A percentile compares a stretch with the other conserved stretches of the same genome.
Evolutionary conservation across 1,140 invertebrate genomes (phyloP).

Genomic region (Pinna nobilis): DNA sequence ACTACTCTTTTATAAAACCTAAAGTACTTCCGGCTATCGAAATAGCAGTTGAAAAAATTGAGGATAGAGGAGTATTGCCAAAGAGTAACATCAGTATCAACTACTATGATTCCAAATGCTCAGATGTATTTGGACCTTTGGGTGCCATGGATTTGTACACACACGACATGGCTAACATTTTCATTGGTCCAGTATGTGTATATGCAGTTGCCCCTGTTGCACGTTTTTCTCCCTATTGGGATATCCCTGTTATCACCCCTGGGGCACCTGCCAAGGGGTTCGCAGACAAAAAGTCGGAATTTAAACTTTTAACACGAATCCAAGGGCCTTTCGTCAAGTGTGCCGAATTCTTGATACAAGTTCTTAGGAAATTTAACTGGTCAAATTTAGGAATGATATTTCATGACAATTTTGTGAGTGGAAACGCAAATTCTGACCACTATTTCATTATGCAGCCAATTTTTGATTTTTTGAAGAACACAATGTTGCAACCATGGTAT

Average conservation of each 20-base stretch:
- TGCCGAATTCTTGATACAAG: conserved; percentile 81
- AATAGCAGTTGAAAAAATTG: conserved; percentile 52
- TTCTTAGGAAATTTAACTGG: conserved; percentile 85
- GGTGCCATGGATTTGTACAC: conserved; percentile 66
- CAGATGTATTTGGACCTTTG: conserved; percentile 62
- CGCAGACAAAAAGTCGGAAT: conserved; percentile 63
- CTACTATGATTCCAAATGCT: conserved; percentile 62
- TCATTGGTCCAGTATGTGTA: conserved; percentile 92
- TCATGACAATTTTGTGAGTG: conserved; percentile 53
- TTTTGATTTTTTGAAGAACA: conserved; percentile 45
- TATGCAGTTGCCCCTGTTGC: conserved; percentile 94
- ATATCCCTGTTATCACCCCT: conserved; percentile 90
- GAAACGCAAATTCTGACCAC: conserved; percentile 47
- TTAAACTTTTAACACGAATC: conserved; percentile 60
- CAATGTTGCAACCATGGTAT: conserved; percentile 74
- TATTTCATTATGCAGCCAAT: conserved; percentile 67
- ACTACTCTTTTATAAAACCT: conserved; percentile 48
- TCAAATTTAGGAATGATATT: conserved; percentile 76
- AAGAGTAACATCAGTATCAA: conserved; percentile 44
- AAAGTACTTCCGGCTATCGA: conserved; percentile 62
- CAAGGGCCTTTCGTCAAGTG: conserved; percentile 77
- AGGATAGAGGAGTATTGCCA: conserved; percentile 38
- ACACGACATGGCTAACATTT: conserved; percentile 80
- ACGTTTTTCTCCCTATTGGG: conserved; percentile 88
- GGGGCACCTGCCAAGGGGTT: conserved; percentile 89